A percentile compares a stretch with the other conserved stretches of the same genome.
Evolutionary conservation across 1,140 invertebrate species (phyloP).

Genomic region (Drosophila pandora): DNA sequence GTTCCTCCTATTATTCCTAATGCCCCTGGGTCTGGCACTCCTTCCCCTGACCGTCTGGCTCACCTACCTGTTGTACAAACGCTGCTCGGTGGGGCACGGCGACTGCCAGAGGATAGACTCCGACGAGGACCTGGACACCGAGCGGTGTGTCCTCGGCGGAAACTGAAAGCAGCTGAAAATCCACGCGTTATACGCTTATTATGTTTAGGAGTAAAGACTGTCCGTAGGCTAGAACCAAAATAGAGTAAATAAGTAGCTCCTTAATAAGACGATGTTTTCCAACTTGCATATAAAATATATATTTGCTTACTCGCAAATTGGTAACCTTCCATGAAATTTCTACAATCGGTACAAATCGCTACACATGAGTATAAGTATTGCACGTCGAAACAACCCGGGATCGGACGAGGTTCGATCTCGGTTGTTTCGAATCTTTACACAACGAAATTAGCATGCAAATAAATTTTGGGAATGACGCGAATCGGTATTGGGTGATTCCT

Average conservation of each 20-base stretch:
- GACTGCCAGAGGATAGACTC: slow-evolving; percentile 69
- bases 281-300: slow-evolving; percentile 3
- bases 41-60: slow-evolving; percentile 72
- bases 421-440: background rate
- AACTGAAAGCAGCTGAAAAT: slow-evolving; percentile 14
- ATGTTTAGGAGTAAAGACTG: slow-evolving; percentile 59
- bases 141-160: slow-evolving; percentile 66
- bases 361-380: background rate
- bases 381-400: background rate
- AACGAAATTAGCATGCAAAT: background rate
- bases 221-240: slow-evolving; percentile 1
- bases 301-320: background rate
- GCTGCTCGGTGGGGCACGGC: slow-evolving; percentile 31
- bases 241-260: background rate
- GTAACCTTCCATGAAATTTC: background rate
- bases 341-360: background rate
- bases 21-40: slow-evolving; percentile 74
- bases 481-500: background rate
- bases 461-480: background rate
- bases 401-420: background rate
- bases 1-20: slow-evolving; percentile 73
- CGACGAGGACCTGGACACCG: slow-evolving; percentile 70
- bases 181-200: slow-evolving; percentile 37
- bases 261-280: background rate
- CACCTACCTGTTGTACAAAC: slow-evolving; percentile 63